These are phyloP conservation scores for Silurus meridionalis DNA, from an alignment of 2,113 vertebrate genomes.

Conservation along the genomic window DNA sequence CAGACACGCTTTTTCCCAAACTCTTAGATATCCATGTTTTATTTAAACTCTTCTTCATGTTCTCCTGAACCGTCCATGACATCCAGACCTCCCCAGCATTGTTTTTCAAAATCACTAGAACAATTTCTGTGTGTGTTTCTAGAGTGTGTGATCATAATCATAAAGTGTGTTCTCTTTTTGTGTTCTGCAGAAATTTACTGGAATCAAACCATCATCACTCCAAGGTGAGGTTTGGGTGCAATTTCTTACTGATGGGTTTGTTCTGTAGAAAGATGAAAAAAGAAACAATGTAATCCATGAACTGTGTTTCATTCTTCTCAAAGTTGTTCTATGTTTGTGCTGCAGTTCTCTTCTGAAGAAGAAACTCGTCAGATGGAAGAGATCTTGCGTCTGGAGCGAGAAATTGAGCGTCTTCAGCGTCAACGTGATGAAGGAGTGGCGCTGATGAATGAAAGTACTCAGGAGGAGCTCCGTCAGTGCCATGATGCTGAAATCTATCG, in stretches of 20 bases:
- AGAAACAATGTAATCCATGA: not conserved
- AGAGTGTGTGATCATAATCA: constrained; percentile 2
- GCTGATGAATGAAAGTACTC: constrained; percentile 75
- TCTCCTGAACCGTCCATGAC: not conserved
- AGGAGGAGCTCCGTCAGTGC: constrained; percentile 77
- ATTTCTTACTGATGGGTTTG: not conserved
- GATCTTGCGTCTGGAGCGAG: constrained; percentile 85
- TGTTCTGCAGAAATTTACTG: constrained; percentile 35
- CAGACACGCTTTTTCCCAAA: too few relatives aligned
- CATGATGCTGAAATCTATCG: constrained; percentile 84
- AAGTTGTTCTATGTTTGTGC: not conserved
- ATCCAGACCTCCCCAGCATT: not conserved
- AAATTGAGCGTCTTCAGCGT: constrained; percentile 86
- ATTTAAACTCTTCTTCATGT: too few relatives aligned
- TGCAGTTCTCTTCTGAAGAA: constrained; percentile 73
- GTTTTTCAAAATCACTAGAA: not conserved
- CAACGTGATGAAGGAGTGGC: constrained; percentile 85
- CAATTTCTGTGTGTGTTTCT: constrained; percentile 1
- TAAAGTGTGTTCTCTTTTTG: constrained; percentile 23
- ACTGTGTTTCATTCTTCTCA: not conserved
- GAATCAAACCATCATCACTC: constrained; percentile 13
- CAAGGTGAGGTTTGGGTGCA: constrained; percentile 33
- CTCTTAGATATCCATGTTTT: too few relatives aligned
- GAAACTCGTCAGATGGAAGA: constrained; percentile 89
- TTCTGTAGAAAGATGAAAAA: not conserved